phyloP scores from a whole-genome alignment of 2,113 vertebrate species.

The Carlito syrichta region DNA sequence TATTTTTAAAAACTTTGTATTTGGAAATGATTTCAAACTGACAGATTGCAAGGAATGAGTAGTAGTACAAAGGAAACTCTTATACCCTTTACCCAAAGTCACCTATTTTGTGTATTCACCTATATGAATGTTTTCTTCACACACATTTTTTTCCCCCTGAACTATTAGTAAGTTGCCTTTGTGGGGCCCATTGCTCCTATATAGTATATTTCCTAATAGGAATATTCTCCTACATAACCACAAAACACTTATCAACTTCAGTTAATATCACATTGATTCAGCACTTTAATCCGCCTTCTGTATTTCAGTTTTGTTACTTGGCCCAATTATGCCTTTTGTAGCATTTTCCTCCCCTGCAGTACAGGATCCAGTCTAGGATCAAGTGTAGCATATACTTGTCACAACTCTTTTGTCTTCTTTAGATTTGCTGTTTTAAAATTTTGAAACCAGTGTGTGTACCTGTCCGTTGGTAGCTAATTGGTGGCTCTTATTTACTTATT shows the following conservation, averaged over 20 bases:
- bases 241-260: neutral
- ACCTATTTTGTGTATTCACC: too few species aligned
- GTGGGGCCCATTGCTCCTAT: neutral
- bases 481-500: neutral
- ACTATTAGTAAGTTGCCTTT: neutral
- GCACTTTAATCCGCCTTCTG: neutral
- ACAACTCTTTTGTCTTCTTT: neutral
- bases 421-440: neutral
- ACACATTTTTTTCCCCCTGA: neutral
- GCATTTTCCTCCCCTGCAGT: neutral
- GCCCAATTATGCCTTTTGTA: neutral
- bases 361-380: neutral
- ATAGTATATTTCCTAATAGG: neutral
- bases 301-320: conserved; percentile 10
- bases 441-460: neutral
- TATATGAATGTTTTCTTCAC: too few species aligned
- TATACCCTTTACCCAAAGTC: neutral
- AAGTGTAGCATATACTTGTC: neutral
- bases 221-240: neutral
- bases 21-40: conserved; percentile 33
- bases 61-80: neutral
- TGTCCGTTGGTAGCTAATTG: neutral
- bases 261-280: neutral
- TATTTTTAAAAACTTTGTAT: neutral
- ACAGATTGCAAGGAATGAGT: neutral